Conservation (phyloP, 1,140 invertebrate genomes). For the Macrosteles quadrilineatus region DNA sequence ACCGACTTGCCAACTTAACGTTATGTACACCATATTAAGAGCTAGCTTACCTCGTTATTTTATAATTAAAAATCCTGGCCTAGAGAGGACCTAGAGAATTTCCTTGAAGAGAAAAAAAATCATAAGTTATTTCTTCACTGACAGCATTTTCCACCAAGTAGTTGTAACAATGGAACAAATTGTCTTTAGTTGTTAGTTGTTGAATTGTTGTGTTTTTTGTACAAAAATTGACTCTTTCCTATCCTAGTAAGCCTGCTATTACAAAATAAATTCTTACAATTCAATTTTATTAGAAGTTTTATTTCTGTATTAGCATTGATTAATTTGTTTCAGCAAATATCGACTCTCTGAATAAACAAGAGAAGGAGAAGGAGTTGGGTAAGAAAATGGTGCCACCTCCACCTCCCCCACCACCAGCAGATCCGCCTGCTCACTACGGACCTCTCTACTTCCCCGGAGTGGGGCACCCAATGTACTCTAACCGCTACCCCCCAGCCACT, state of each 20-base stretch:
- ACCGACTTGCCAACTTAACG: too few relatives aligned
- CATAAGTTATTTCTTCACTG: too few relatives aligned
- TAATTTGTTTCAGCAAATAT: background rate
- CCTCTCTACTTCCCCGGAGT: slow-evolving; percentile 8
- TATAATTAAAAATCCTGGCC: too few relatives aligned
- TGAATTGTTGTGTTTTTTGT: too few relatives aligned
- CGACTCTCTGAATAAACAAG: background rate
- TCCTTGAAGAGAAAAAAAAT: too few relatives aligned
- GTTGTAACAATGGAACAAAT: too few relatives aligned
- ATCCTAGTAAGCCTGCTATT: background rate
- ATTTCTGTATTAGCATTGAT: background rate
- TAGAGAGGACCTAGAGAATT: too few relatives aligned
- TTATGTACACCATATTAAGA: too few relatives aligned
- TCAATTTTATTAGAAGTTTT: background rate
- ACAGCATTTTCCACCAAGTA: too few relatives aligned
- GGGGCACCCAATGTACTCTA: slow-evolving; percentile 5
- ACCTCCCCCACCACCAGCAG: slow-evolving; percentile 1
- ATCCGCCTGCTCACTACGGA: background rate
- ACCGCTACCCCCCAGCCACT: background rate
- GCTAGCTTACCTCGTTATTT: too few relatives aligned
- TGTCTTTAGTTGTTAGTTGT: too few relatives aligned
- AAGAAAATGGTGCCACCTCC: background rate
- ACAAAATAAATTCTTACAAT: background rate
- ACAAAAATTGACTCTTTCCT: too few relatives aligned
- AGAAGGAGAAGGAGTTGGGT: slow-evolving; percentile 9